Percentiles rank a stretch among this genome's conserved stretches.
phyloP scores from a whole-genome alignment of 2,113 vertebrate genomes.

The Hystrix cristata region DNA sequence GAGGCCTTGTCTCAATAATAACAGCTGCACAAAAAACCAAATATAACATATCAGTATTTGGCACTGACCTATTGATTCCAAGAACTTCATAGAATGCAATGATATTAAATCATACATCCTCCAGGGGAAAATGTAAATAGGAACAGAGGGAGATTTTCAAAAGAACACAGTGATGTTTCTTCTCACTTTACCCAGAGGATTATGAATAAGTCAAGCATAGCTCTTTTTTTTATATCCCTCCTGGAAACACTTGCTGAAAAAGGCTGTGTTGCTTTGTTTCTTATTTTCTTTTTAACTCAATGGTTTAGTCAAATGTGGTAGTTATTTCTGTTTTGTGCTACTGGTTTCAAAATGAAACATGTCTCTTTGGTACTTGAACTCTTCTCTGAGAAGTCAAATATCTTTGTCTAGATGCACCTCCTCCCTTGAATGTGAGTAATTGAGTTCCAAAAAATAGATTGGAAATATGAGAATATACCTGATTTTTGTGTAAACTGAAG shows the following conservation, averaged over 20 bases:
- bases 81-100: background rate
- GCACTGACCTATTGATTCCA: background rate
- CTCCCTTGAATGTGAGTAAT: background rate
- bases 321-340: constrained; percentile 33
- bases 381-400: constrained; percentile 17
- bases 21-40: background rate
- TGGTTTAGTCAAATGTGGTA: constrained; percentile 16
- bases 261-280: background rate
- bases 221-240: constrained; percentile 53
- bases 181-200: background rate
- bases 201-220: background rate
- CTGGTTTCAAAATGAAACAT: constrained; percentile 41
- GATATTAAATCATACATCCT: background rate
- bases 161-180: background rate
- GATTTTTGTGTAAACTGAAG: constrained; percentile 44
- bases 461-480: constrained; percentile 54
- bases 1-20: background rate
- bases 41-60: background rate
- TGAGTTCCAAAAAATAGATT: constrained; percentile 25
- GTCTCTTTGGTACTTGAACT: constrained; percentile 69
- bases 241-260: constrained; percentile 55
- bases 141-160: constrained; percentile 40
- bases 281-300: constrained; percentile 62
- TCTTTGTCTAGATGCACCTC: constrained; percentile 40
- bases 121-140: constrained; percentile 54